A percentile compares a stretch with the other conserved stretches of the same genome.
Evolutionary conservation across 2,888 invertebrate species (phyloP).

Genomic region (Ditylenchus weischeri): DNA sequence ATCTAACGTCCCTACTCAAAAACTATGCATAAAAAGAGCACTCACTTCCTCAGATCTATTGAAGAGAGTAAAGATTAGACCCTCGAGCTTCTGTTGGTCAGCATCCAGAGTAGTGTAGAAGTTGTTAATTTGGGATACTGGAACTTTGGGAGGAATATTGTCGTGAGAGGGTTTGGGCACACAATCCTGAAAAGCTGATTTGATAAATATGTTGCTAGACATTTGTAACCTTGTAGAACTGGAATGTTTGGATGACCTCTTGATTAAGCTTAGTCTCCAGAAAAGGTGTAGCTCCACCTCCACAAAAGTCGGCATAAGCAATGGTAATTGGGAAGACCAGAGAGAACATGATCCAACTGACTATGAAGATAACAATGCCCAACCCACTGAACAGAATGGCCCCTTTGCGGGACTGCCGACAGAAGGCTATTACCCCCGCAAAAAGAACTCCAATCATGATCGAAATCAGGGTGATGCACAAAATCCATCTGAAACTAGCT

Average conservation of each 20-base stretch:
- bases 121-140: constrained; percentile 21
- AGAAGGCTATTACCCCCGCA: constrained; percentile 54
- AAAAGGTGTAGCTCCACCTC: constrained; percentile 42
- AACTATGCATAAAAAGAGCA: constrained; percentile 6
- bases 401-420: constrained; percentile 50
- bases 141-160: constrained; percentile 34
- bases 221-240: constrained; percentile 40
- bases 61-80: constrained; percentile 41
- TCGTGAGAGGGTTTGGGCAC: constrained; percentile 35
- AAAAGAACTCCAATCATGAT: constrained; percentile 54
- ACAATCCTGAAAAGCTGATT: background rate
- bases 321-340: constrained; percentile 47
- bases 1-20: too few relatives aligned
- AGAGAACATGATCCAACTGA: constrained; percentile 49
- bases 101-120: constrained; percentile 17
- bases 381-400: constrained; percentile 54
- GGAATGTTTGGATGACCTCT: constrained; percentile 41
- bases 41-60: constrained; percentile 42
- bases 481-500: constrained; percentile 47
- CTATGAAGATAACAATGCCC: constrained; percentile 54
- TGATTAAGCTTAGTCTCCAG: constrained; percentile 37
- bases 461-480: constrained; percentile 45
- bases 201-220: background rate
- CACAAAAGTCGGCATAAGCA: constrained; percentile 51
- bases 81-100: constrained; percentile 43